Conservation (phyloP, 2,888 invertebrate genomes). For the Acronicta leporina region DNA sequence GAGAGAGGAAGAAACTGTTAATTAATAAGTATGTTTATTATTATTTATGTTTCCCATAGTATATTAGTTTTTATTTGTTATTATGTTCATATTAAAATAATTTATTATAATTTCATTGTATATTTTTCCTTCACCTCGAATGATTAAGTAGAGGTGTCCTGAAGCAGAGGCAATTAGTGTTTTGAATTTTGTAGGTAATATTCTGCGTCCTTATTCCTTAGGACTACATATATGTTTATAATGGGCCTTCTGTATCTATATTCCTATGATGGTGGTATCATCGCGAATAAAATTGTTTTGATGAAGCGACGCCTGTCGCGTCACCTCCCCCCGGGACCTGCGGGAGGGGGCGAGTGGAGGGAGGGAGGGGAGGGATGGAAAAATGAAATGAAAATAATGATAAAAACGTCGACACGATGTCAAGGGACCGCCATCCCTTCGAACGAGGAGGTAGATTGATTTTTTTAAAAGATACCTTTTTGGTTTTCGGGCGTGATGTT, state of each 20-base stretch:
- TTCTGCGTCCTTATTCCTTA: too few relatives aligned
- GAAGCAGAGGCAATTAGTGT: too few relatives aligned
- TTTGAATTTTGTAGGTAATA: too few relatives aligned
- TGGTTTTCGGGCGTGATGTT: slow-evolving; percentile 3
- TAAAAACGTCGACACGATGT: slow-evolving; percentile 70
- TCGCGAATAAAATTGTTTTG: slow-evolving; percentile 67
- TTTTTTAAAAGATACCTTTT: slow-evolving; percentile 34
- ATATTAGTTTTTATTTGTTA: too few relatives aligned
- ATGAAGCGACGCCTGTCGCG: slow-evolving; percentile 71
- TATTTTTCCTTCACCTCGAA: too few relatives aligned
- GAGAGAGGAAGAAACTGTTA: too few relatives aligned
- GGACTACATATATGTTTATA: too few relatives aligned
- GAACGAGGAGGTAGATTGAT: slow-evolving; percentile 56
- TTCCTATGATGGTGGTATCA: slow-evolving; percentile 25
- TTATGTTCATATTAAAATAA: too few relatives aligned
- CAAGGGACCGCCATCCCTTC: slow-evolving; percentile 58
- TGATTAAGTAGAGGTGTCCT: too few relatives aligned
- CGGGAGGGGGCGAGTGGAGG: slow-evolving; percentile 17
- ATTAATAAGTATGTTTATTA: too few relatives aligned
- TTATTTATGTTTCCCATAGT: too few relatives aligned
- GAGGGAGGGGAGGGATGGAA: slow-evolving; percentile 52
- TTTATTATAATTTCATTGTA: too few relatives aligned
- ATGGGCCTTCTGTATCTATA: slow-evolving; percentile 20
- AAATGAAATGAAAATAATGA: slow-evolving; percentile 79
- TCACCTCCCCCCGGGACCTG: slow-evolving; percentile 57